phyloP scores from a whole-genome alignment of 1,140 invertebrate genomes.

The Sycophila sp. region DNA sequence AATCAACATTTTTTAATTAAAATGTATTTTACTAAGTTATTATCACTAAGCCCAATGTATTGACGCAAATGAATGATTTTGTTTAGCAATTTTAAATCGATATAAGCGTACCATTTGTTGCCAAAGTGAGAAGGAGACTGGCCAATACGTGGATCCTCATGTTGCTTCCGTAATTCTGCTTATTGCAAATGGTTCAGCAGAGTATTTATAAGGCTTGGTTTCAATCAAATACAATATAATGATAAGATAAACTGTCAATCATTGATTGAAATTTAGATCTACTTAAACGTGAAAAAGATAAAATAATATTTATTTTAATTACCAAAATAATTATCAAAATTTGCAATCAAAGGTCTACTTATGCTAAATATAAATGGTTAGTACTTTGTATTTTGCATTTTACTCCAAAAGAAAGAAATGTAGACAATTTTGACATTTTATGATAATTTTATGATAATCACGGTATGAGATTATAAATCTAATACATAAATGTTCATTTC shows the following conservation, averaged over 20 bases:
- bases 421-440: no score
- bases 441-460: no score
- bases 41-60: neutral
- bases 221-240: constrained; percentile 5
- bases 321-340: neutral
- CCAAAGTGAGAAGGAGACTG: constrained; percentile 10
- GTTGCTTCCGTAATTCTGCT: constrained; percentile 10
- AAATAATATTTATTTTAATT: neutral
- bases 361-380: no score
- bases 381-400: no score
- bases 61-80: neutral
- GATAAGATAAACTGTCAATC: constrained; percentile 33
- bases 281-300: neutral
- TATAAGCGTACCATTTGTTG: constrained; percentile 17
- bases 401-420: no score
- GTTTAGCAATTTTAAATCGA: neutral
- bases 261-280: neutral
- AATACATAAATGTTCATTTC: no score
- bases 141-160: constrained; percentile 22
- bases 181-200: neutral
- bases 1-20: neutral
- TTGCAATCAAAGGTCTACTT: no score
- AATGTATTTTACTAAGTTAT: neutral
- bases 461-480: neutral
- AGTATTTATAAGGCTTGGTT: constrained; percentile 30